A percentile compares a stretch with the other conserved stretches of the same genome.
These are phyloP conservation scores for Takifugu rubripes DNA, from an alignment of 2,797 vertebrate genomes.

Conservation along the genomic window DNA sequence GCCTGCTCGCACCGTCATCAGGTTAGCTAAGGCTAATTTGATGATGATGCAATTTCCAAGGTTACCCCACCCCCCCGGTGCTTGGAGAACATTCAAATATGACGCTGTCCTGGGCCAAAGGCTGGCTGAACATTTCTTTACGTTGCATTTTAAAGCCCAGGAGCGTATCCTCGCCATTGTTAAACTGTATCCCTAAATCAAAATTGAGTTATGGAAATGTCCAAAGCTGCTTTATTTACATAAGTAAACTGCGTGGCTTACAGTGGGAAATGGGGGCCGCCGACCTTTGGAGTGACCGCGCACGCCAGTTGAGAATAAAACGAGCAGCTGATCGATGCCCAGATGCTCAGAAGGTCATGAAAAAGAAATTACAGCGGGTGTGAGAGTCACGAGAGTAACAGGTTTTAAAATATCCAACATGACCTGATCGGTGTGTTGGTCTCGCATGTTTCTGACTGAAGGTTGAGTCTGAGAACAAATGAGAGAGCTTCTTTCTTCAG, in stretches of 20 bases:
- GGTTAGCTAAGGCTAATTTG: constrained; percentile 23
- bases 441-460: too few relatives aligned
- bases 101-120: constrained; percentile 5
- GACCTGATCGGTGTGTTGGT: too few relatives aligned
- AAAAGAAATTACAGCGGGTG: not conserved
- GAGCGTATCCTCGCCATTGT: constrained; percentile 7
- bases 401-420: not conserved
- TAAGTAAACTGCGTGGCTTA: constrained; percentile 7
- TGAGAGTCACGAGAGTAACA: constrained; percentile 1
- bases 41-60: constrained; percentile 43
- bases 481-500: not conserved
- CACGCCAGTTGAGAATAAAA: constrained; percentile 25
- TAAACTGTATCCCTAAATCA: constrained; percentile 5
- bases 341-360: constrained; percentile 1
- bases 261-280: constrained; percentile 13
- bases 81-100: constrained; percentile 17
- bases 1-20: constrained; percentile 22
- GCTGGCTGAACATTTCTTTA: constrained; percentile 5
- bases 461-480: not conserved
- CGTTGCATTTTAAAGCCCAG: constrained; percentile 1
- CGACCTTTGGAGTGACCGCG: constrained; percentile 21
- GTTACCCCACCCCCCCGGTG: constrained; percentile 18
- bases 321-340: constrained; percentile 18
- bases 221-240: constrained; percentile 19
- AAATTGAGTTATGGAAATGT: constrained; percentile 1